These are phyloP conservation scores for Thunnus maccoyii DNA, from an alignment of 2,113 vertebrate species.

Conservation along the genomic window DNA sequence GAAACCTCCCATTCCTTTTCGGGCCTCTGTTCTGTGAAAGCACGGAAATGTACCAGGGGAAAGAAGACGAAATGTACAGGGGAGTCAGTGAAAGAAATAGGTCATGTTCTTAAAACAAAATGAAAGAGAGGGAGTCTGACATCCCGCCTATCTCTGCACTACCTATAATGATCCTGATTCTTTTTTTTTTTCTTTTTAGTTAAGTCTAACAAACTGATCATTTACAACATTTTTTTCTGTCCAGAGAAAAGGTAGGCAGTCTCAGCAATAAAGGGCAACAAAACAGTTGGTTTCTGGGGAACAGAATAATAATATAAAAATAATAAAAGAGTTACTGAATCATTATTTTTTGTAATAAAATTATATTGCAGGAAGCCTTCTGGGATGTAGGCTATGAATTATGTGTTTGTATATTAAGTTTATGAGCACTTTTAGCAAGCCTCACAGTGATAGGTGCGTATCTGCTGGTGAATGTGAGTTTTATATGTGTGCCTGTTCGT, in stretches of 20 bases:
- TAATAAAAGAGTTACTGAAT: constrained; percentile 10
- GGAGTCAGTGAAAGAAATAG: constrained; percentile 74
- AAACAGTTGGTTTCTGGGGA: constrained; percentile 44
- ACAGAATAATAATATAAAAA: constrained; percentile 33
- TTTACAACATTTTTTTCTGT: constrained; percentile 22
- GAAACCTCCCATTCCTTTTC: constrained; percentile 77
- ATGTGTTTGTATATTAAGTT: constrained; percentile 22
- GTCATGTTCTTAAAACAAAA: constrained; percentile 76
- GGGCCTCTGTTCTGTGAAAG: constrained; percentile 71
- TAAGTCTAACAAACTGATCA: constrained; percentile 30
- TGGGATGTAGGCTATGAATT: constrained; percentile 33
- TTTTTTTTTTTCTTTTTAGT: constrained; percentile 7
- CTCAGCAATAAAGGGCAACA: constrained; percentile 45
- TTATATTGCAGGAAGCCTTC: constrained; percentile 40
- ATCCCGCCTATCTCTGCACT: constrained; percentile 49
- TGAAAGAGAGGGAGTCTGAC: constrained; percentile 62
- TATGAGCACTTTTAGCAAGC: constrained; percentile 3
- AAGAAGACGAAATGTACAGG: constrained; percentile 64
- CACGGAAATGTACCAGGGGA: constrained; percentile 64
- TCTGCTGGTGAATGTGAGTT: constrained; percentile 20
- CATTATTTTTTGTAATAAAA: constrained; percentile 53
- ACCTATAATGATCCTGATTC: constrained; percentile 49
- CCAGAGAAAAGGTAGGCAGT: constrained; percentile 5
- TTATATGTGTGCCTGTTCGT: background rate
- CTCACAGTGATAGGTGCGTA: constrained; percentile 4